Conservation (phyloP, 2,797 vertebrate species). For the Limosa lapponica region DNA sequence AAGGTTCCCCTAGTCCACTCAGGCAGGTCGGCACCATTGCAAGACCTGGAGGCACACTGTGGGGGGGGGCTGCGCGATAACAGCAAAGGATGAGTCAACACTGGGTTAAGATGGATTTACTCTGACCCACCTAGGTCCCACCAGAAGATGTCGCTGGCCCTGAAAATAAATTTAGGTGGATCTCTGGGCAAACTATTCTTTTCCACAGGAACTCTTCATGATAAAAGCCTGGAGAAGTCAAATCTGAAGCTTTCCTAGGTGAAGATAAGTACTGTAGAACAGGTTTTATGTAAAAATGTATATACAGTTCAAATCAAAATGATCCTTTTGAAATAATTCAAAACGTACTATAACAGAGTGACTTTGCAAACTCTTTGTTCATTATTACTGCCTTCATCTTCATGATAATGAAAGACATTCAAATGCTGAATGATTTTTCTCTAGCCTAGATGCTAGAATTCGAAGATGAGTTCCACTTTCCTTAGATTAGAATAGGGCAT, state of each 20-base stretch:
- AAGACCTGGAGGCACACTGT: background rate
- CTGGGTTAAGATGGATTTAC: background rate
- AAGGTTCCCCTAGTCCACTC: background rate
- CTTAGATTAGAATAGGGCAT: background rate
- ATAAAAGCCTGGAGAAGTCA: background rate
- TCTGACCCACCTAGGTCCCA: background rate
- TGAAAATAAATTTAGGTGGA: background rate
- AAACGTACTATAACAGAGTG: background rate
- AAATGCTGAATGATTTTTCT: constrained; percentile 28
- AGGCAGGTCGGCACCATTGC: background rate
- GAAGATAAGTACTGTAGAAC: background rate
- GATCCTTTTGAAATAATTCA: background rate
- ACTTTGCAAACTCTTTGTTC: constrained; percentile 7
- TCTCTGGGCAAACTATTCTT: background rate
- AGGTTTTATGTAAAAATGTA: background rate
- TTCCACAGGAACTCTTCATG: background rate
- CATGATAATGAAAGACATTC: constrained; percentile 18
- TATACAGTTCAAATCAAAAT: background rate
- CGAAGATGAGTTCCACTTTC: background rate
- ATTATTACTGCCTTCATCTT: background rate
- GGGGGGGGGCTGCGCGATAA: background rate
- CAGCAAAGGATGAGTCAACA: background rate
- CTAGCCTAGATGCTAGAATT: background rate
- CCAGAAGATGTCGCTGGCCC: background rate
- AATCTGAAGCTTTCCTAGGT: background rate